Conservation (phyloP, 2,888 invertebrate species). For the Parapristionchus giblindavisi region DNA sequence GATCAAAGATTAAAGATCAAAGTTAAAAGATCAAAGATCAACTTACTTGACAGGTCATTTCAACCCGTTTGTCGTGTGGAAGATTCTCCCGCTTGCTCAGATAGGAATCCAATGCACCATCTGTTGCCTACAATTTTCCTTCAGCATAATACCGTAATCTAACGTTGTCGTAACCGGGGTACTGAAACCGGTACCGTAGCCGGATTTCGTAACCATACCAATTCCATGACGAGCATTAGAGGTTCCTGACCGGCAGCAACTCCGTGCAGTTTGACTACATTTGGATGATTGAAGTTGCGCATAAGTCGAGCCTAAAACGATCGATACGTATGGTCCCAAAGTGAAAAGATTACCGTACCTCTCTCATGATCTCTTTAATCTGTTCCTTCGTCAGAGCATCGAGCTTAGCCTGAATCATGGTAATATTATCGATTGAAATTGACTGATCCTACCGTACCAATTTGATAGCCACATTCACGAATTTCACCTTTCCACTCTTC, state of each 20-base stretch:
- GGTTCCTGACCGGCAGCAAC: constrained; percentile 34
- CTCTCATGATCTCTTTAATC: constrained; percentile 38
- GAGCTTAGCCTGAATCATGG: constrained; percentile 29
- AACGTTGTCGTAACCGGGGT: background rate
- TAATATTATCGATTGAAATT: no score
- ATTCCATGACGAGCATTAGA: constrained; percentile 34
- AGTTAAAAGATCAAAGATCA: background rate
- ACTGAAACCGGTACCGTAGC: no score
- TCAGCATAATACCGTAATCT: background rate
- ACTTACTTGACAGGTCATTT: constrained; percentile 24
- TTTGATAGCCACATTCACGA: constrained; percentile 17
- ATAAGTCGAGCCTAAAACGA: constrained; percentile 32
- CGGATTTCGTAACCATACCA: no score
- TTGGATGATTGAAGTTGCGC: constrained; percentile 24
- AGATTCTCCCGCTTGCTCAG: constrained; percentile 12
- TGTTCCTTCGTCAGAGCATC: constrained; percentile 36
- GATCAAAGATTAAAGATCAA: constrained; percentile 12
- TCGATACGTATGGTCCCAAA: background rate
- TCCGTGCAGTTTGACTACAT: constrained; percentile 17
- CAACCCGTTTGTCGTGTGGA: constrained; percentile 22
- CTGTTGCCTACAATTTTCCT: constrained; percentile 3
- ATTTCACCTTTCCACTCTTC: constrained; percentile 11
- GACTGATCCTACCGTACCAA: constrained; percentile 18
- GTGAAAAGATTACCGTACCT: no score
- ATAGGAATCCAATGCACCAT: constrained; percentile 29